Evolutionary conservation across 2,113 vertebrate species (phyloP).

Genomic region (Sphaerodactylus townsendi): DNA sequence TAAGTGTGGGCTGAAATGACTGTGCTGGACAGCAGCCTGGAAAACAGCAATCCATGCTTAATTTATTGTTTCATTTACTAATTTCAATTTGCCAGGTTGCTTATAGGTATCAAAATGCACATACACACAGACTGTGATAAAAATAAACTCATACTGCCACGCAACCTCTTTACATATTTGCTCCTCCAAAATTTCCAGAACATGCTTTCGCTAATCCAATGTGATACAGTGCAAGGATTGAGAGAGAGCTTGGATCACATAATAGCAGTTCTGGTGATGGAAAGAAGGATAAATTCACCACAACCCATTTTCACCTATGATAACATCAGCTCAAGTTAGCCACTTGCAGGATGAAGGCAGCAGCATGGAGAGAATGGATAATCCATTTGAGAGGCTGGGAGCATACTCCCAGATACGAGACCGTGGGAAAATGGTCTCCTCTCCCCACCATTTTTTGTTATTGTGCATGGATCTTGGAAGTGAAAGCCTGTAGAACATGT

Average conservation of each 20-base stretch:
- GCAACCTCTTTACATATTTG: neutral
- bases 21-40: constrained; percentile 8
- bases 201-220: neutral
- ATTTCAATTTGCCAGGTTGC: neutral
- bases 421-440: neutral
- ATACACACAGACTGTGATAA: neutral
- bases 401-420: neutral
- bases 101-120: neutral
- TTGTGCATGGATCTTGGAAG: neutral
- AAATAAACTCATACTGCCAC: neutral
- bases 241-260: neutral
- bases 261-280: neutral
- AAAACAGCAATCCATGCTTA: neutral
- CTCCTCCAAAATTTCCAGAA: neutral
- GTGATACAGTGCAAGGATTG: neutral
- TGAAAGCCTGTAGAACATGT: neutral
- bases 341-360: neutral
- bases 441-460: neutral
- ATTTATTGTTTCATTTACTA: constrained; percentile 3
- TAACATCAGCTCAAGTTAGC: neutral
- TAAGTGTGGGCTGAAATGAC: neutral
- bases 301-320: neutral
- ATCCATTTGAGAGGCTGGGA: neutral
- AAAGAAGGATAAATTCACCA: neutral
- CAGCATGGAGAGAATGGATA: neutral